Evolutionary conservation across 2,888 invertebrate genomes (phyloP).

Genomic region (Cremastinae sp.): DNA sequence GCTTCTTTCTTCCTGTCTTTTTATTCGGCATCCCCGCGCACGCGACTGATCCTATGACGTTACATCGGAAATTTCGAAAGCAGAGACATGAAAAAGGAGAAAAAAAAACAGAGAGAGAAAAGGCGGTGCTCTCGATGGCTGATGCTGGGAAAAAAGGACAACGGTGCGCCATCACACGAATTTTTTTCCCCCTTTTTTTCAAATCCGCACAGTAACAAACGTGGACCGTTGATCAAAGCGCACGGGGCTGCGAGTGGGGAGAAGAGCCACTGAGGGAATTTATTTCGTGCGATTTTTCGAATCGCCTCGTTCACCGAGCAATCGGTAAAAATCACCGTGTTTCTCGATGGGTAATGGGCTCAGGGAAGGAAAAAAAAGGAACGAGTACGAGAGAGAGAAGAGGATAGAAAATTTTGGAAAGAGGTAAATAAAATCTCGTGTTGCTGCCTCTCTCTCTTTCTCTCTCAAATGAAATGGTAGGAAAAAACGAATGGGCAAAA

Average conservation of each 20-base stretch:
- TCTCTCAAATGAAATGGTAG: conserved; percentile 28
- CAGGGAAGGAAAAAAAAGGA: conserved; percentile 1
- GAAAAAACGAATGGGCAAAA: neutral
- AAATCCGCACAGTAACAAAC: conserved; percentile 46
- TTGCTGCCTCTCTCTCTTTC: conserved; percentile 19
- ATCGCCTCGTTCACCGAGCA: conserved; percentile 62
- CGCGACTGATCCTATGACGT: conserved; percentile 8
- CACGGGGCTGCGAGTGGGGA: conserved; percentile 15
- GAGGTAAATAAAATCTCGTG: conserved; percentile 10
- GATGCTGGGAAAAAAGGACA: neutral
- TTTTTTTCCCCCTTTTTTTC: conserved; percentile 4
- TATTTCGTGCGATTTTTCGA: conserved; percentile 62
- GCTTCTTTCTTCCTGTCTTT: neutral
- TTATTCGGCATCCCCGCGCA: conserved; percentile 4
- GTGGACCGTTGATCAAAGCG: conserved; percentile 63
- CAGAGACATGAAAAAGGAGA: neutral
- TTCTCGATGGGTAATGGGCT: conserved; percentile 58
- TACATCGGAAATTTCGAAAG: neutral
- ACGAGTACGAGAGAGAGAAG: conserved; percentile 13
- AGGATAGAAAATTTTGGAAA: conserved; percentile 1
- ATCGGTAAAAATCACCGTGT: conserved; percentile 64
- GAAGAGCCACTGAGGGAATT: conserved; percentile 56
- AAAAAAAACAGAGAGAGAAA: neutral
- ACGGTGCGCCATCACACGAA: neutral
- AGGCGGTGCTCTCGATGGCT: neutral